These are phyloP conservation scores for Grammomys dolichurus DNA, from an alignment of 2,113 vertebrate genomes.

Conservation along the genomic window DNA sequence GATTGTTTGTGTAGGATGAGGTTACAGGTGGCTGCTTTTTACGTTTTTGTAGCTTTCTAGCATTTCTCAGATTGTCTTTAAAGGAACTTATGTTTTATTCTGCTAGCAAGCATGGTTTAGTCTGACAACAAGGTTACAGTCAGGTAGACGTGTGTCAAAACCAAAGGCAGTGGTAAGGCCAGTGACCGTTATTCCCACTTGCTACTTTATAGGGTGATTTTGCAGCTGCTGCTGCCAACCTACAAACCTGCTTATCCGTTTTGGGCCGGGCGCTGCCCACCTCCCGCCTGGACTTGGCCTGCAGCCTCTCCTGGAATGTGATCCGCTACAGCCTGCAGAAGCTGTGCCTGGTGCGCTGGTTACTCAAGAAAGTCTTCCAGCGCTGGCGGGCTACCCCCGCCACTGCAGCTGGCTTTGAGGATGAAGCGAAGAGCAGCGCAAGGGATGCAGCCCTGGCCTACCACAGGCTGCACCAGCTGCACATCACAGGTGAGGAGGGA, in stretches of 20 bases:
- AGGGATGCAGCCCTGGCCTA: conserved; percentile 95
- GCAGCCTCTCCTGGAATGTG: conserved; percentile 96
- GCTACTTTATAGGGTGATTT: conserved; percentile 92
- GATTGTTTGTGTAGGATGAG: background rate
- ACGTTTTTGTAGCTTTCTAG: background rate
- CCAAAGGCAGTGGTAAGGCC: background rate
- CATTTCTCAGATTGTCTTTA: background rate
- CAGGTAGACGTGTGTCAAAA: background rate
- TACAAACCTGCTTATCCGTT: conserved; percentile 94
- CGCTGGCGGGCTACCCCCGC: conserved; percentile 87
- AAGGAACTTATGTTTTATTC: background rate
- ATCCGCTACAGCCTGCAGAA: conserved; percentile 97
- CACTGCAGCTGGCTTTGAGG: conserved; percentile 88
- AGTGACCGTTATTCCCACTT: background rate
- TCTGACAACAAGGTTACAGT: background rate
- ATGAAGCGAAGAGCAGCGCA: conserved; percentile 95
- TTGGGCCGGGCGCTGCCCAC: conserved; percentile 94
- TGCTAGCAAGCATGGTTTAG: background rate
- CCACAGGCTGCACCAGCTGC: conserved; percentile 95
- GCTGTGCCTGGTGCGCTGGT: conserved; percentile 94
- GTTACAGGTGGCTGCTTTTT: background rate
- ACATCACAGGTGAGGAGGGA: conserved; percentile 92
- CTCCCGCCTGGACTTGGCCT: conserved; percentile 93
- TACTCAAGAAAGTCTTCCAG: conserved; percentile 93
- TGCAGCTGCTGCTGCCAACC: conserved; percentile 91